phyloP scores from a whole-genome alignment of 2,113 vertebrate genomes.

The Campylomormyrus tamandua region DNA sequence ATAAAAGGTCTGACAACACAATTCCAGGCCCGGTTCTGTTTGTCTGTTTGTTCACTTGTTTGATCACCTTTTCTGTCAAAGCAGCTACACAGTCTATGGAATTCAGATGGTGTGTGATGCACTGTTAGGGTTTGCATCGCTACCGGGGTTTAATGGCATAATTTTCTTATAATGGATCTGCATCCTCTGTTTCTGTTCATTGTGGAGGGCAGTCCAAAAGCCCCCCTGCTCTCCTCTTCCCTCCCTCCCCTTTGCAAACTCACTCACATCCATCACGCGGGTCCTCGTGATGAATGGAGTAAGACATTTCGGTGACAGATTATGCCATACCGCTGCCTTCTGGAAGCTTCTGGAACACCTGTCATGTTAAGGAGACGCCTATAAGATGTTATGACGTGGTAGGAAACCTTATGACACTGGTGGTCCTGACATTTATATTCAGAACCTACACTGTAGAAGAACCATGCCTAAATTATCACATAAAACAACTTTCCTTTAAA shows the following conservation, averaged over 20 bases:
- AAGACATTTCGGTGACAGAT: not conserved
- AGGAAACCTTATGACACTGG: not conserved
- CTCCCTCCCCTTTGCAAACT: not conserved
- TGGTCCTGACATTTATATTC: not conserved
- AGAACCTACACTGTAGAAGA: not conserved
- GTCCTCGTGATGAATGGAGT: not conserved
- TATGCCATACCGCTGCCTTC: not conserved
- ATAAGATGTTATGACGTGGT: not conserved
- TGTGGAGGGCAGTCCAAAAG: not conserved
- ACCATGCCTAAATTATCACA: not conserved
- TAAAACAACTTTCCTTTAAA: not conserved
- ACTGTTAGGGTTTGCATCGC: not conserved
- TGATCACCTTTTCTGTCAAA: not conserved
- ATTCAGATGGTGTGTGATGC: not conserved
- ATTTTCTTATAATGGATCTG: not conserved
- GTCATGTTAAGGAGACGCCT: not conserved
- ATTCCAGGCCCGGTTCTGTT: not conserved
- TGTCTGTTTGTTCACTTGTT: not conserved
- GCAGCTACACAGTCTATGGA: not conserved
- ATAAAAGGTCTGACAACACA: conserved; percentile 1
- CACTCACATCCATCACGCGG: not conserved
- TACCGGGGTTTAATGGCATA: not conserved
- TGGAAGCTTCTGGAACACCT: not conserved
- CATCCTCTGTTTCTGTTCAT: not conserved
- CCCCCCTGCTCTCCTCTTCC: not conserved